A percentile compares a stretch with the other conserved stretches of the same genome.
Evolutionary conservation across 2,797 vertebrate species (phyloP).

Genomic region (Notolabrus celidotus): DNA sequence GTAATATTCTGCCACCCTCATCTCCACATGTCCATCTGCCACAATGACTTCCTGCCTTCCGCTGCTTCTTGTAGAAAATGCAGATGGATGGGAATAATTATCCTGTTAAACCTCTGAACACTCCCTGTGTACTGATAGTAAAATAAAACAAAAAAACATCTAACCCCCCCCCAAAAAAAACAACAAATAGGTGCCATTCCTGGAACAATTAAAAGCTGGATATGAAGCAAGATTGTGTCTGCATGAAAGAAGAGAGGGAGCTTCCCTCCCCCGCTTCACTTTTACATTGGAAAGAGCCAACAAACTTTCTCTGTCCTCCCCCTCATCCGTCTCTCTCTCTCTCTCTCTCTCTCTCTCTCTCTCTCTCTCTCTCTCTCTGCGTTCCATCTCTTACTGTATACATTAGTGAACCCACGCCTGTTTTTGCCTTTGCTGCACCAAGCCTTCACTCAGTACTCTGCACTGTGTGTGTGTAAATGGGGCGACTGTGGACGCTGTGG

Average conservation of each 20-base stretch:
- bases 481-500: constrained; percentile 33
- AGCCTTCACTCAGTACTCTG: constrained; percentile 20
- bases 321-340: constrained; percentile 47
- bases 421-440: not conserved
- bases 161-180: too few relatives aligned
- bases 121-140: constrained; percentile 8
- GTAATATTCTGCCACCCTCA: constrained; percentile 45
- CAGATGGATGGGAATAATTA: constrained; percentile 61
- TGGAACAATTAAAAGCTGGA: constrained; percentile 4
- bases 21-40: constrained; percentile 52
- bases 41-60: constrained; percentile 64
- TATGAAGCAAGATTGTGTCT: not conserved
- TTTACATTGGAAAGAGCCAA: constrained; percentile 24
- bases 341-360: too few relatives aligned
- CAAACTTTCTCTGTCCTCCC: constrained; percentile 59
- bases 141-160: constrained; percentile 19
- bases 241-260: not conserved
- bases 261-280: not conserved
- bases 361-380: constrained; percentile 49
- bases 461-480: not conserved
- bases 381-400: constrained; percentile 64
- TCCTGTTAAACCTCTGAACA: constrained; percentile 47
- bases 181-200: not conserved
- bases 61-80: constrained; percentile 39
- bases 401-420: constrained; percentile 59